A percentile compares a stretch with the other conserved stretches of the same genome.
These are phyloP conservation scores for Branchinecta lindahli DNA, from an alignment of 1,140 invertebrate species.

Conservation along the genomic window DNA sequence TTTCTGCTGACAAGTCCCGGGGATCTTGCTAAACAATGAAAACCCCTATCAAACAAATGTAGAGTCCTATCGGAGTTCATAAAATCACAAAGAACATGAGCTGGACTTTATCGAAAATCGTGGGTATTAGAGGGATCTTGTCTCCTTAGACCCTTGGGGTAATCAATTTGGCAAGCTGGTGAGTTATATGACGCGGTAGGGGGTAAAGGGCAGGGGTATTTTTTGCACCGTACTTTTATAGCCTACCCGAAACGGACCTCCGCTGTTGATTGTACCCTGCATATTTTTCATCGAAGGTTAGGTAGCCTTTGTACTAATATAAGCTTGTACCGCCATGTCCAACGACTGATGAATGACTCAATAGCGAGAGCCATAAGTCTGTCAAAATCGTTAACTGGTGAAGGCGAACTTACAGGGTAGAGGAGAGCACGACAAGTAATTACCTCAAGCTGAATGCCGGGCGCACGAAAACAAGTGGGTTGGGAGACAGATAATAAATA, in stretches of 20 bases:
- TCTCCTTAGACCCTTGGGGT: not conserved
- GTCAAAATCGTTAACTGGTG: not conserved
- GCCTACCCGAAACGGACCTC: not conserved
- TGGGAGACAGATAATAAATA: too few relatives aligned
- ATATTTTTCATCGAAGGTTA: not conserved
- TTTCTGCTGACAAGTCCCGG: too few relatives aligned
- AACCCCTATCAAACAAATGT: too few relatives aligned
- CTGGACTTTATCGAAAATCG: too few relatives aligned
- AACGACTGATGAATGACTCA: slow-evolving; percentile 1
- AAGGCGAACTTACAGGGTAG: too few relatives aligned
- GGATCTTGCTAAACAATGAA: too few relatives aligned
- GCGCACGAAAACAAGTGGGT: too few relatives aligned
- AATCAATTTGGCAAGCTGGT: not conserved
- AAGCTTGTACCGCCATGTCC: not conserved
- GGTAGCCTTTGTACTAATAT: slow-evolving; percentile 1
- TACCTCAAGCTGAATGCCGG: too few relatives aligned
- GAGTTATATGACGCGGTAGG: not conserved
- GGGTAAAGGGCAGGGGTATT: not conserved
- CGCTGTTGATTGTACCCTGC: not conserved
- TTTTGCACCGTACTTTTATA: slow-evolving; percentile 2
- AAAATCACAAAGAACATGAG: too few relatives aligned
- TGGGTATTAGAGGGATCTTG: too few relatives aligned
- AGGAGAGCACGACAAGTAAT: too few relatives aligned
- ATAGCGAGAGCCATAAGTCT: not conserved
- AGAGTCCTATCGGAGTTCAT: too few relatives aligned